These are phyloP conservation scores for Trilocha varians DNA, from an alignment of 2,888 invertebrate genomes.

Conservation along the genomic window DNA sequence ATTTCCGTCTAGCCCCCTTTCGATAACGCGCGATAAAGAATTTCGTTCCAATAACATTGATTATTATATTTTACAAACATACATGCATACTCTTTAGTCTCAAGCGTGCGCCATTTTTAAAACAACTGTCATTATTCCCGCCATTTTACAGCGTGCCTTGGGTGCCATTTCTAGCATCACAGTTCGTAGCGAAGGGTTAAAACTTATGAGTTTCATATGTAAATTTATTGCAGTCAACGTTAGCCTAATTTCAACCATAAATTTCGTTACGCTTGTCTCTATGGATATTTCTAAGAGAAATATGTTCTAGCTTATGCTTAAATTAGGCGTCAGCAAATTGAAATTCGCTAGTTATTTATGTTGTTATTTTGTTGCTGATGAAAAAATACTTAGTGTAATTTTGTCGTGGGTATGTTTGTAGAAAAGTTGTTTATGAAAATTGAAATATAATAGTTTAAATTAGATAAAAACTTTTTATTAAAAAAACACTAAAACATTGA, in stretches of 20 bases:
- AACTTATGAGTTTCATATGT: constrained; percentile 67
- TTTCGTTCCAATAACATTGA: no score
- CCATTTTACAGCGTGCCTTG: background rate
- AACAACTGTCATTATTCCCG: background rate
- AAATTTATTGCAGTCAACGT: constrained; percentile 65
- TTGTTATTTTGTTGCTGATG: background rate
- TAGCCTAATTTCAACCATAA: constrained; percentile 62
- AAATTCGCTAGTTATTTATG: background rate
- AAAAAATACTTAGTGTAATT: no score
- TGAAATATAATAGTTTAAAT: no score
- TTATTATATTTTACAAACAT: background rate
- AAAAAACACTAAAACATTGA: no score
- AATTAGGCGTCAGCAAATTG: constrained; percentile 34
- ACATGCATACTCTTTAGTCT: background rate
- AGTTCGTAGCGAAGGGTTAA: constrained; percentile 38
- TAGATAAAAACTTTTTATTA: no score
- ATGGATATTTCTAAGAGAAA: constrained; percentile 36
- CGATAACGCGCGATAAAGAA: no score
- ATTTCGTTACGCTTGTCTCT: constrained; percentile 55
- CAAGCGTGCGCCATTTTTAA: background rate
- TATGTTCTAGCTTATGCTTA: constrained; percentile 11
- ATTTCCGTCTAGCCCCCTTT: no score
- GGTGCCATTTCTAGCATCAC: constrained; percentile 25
- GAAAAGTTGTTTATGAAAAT: no score
- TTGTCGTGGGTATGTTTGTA: no score